Conservation (phyloP, 2,113 vertebrate species). For the Megaceryle torquata region DNA sequence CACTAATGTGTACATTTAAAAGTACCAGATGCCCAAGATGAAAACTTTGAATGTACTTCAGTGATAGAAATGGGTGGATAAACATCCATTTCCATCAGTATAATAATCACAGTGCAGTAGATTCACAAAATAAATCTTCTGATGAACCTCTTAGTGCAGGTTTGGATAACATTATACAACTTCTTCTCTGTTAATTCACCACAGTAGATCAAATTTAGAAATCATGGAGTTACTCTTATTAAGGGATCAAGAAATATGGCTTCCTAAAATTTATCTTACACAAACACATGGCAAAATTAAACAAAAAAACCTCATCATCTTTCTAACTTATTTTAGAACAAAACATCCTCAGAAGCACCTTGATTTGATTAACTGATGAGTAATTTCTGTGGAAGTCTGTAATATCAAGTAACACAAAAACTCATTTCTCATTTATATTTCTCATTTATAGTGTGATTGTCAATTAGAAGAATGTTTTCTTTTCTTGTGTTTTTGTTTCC, state of each 20-base stretch:
- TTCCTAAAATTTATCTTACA: constrained; percentile 6
- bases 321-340: constrained; percentile 5
- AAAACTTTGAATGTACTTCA: constrained; percentile 15
- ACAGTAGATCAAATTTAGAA: constrained; percentile 49
- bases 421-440: neutral
- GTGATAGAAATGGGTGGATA: neutral
- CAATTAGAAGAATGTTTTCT: neutral
- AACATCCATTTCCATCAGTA: constrained; percentile 42
- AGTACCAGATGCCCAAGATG: neutral
- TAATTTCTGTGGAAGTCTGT: neutral
- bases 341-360: neutral
- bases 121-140: constrained; percentile 39
- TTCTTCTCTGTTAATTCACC: constrained; percentile 37
- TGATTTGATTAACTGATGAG: neutral
- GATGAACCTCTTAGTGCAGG: constrained; percentile 10
- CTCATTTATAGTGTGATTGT: neutral
- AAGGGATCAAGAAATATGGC: constrained; percentile 9
- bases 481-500: neutral
- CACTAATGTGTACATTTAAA: neutral
- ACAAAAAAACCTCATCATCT: neutral
- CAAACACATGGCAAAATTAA: neutral
- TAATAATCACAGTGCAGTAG: constrained; percentile 17
- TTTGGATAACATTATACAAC: constrained; percentile 35
- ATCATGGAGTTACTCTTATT: neutral
- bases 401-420: neutral